Evolutionary conservation across 2,113 vertebrate species (phyloP).

Genomic region (Zootoca vivipara): DNA sequence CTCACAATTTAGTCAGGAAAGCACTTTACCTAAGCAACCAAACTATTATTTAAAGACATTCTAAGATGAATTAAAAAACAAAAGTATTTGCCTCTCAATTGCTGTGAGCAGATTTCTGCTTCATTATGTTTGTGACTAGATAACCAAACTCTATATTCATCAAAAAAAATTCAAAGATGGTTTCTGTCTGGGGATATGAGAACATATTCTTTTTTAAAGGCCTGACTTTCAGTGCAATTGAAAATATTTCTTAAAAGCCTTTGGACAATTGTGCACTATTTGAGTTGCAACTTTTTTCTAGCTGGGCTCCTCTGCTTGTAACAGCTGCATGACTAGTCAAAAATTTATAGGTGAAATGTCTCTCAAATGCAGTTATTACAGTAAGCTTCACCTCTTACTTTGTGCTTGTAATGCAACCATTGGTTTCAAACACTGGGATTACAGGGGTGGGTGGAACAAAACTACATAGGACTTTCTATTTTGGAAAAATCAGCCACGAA

Average conservation of each 20-base stretch:
- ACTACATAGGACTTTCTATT: neutral
- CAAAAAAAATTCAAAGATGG: neutral
- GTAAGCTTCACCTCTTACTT: neutral
- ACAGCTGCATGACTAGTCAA: neutral
- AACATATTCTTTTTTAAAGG: neutral
- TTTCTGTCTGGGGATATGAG: neutral
- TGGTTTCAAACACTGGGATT: neutral
- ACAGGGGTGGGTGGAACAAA: neutral
- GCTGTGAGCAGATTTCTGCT: neutral
- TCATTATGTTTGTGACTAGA: neutral
- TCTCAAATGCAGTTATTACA: neutral
- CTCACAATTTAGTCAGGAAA: constrained; percentile 2
- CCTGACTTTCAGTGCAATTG: neutral
- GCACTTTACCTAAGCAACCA: neutral
- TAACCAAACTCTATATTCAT: neutral
- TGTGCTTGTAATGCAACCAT: neutral
- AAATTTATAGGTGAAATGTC: neutral
- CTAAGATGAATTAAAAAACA: neutral
- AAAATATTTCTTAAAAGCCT: neutral
- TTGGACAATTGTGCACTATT: neutral
- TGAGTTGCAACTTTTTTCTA: neutral
- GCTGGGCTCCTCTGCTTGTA: neutral
- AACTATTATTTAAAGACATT: neutral
- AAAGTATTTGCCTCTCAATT: neutral
- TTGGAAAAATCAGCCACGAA: neutral